These are phyloP conservation scores for Dynastes maya DNA, from an alignment of 2,888 invertebrate species.

Conservation along the genomic window DNA sequence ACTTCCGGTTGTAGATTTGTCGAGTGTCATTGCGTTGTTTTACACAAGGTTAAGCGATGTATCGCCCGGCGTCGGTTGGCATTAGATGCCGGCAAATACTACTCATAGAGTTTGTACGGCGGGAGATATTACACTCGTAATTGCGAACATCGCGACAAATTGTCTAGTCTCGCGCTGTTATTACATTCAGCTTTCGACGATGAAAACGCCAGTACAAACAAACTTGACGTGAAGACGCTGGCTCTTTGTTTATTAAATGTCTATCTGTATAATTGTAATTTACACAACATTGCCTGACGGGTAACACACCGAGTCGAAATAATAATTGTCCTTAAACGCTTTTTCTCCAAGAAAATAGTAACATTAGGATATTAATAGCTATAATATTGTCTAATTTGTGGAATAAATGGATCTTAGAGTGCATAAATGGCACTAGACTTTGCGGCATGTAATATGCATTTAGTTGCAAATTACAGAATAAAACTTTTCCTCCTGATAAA, in stretches of 20 bases:
- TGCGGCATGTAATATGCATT: too few relatives aligned
- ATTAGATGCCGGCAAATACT: neutral
- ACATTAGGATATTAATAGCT: too few relatives aligned
- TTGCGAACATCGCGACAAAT: constrained; percentile 23
- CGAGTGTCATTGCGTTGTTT: constrained; percentile 15
- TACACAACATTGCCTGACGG: neutral
- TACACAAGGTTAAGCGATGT: constrained; percentile 14
- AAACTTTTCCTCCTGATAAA: too few relatives aligned
- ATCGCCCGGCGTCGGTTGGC: neutral
- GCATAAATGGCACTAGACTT: too few relatives aligned
- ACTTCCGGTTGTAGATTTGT: constrained; percentile 1
- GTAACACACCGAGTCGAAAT: neutral
- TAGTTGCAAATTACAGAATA: too few relatives aligned
- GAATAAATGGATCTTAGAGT: too few relatives aligned
- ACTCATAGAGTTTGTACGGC: neutral
- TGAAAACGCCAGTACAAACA: constrained; percentile 6
- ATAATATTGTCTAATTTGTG: too few relatives aligned
- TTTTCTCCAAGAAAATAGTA: too few relatives aligned
- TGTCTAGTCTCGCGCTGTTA: constrained; percentile 19
- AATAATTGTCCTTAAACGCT: neutral
- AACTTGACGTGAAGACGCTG: constrained; percentile 3
- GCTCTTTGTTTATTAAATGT: constrained; percentile 22
- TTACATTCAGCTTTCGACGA: constrained; percentile 10
- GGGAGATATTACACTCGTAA: constrained; percentile 15
- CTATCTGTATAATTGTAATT: constrained; percentile 19